These are phyloP conservation scores for Ophraella communa DNA, from an alignment of 2,888 invertebrate species.

Conservation along the genomic window DNA sequence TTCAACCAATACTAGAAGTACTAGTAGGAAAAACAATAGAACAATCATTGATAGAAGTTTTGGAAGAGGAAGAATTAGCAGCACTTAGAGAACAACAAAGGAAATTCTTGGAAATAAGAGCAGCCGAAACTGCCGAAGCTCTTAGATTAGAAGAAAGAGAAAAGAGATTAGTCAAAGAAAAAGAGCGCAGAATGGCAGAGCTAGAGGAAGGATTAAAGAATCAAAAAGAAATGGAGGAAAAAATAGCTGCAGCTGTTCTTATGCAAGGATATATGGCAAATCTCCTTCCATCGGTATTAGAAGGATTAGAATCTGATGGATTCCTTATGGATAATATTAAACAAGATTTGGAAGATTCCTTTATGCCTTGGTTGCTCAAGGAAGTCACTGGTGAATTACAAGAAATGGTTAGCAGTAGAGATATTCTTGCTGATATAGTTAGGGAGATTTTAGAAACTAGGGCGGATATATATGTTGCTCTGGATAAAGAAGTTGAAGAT, in stretches of 20 bases:
- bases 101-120: constrained; percentile 73
- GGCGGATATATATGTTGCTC: constrained; percentile 67
- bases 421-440: constrained; percentile 82
- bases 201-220: constrained; percentile 68
- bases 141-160: constrained; percentile 80
- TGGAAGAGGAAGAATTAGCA: constrained; percentile 91
- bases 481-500: constrained; percentile 47
- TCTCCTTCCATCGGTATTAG: constrained; percentile 83
- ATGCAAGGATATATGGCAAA: constrained; percentile 88
- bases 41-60: constrained; percentile 86
- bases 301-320: constrained; percentile 79
- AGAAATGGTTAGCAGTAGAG: constrained; percentile 79
- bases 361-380: constrained; percentile 86
- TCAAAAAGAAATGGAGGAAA: constrained; percentile 77
- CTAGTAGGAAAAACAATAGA: constrained; percentile 89
- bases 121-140: constrained; percentile 80
- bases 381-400: constrained; percentile 83
- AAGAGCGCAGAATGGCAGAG: constrained; percentile 76
- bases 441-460: constrained; percentile 79
- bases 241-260: constrained; percentile 79
- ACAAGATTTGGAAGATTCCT: constrained; percentile 76
- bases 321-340: constrained; percentile 69
- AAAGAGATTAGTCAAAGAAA: constrained; percentile 70
- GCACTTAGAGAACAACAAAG: constrained; percentile 81
- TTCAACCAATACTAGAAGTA: constrained; percentile 87